A percentile compares a stretch with the other conserved stretches of the same genome.
Conservation (phyloP, 1,140 invertebrate genomes). For the Diorhabda elongata region DNA sequence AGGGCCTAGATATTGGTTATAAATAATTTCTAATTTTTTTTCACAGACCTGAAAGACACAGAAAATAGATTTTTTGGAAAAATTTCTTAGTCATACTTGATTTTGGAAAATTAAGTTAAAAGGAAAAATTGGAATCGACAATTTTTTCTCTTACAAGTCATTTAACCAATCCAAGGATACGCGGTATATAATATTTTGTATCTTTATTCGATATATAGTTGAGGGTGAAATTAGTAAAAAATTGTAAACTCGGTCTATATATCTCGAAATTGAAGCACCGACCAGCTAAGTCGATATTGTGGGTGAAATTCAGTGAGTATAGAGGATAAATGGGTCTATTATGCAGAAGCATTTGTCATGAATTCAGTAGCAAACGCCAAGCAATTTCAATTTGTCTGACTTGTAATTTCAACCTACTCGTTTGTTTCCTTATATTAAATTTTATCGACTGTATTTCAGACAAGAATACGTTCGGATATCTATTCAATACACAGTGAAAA, state of each 20-base stretch:
- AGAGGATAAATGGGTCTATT: slow-evolving; percentile 10
- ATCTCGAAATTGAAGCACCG: slow-evolving; percentile 6
- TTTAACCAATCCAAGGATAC: too few species aligned
- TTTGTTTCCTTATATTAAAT: slow-evolving; percentile 18
- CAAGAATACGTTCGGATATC: slow-evolving; percentile 10
- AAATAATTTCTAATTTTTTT: too few species aligned
- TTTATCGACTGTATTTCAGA: neutral
- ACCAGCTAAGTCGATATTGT: slow-evolving; percentile 2
- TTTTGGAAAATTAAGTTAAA: too few species aligned
- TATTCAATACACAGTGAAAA: slow-evolving; percentile 2
- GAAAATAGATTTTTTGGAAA: too few species aligned
- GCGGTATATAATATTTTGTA: too few species aligned
- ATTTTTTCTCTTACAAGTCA: too few species aligned
- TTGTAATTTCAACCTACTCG: slow-evolving; percentile 15
- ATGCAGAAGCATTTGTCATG: slow-evolving; percentile 13
- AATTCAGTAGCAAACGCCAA: slow-evolving; percentile 5
- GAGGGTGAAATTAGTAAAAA: too few species aligned
- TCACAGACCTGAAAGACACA: too few species aligned
- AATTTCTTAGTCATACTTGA: too few species aligned
- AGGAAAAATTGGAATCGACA: too few species aligned
- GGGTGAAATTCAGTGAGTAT: slow-evolving; percentile 3
- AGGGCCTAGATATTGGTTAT: too few species aligned
- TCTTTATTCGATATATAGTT: too few species aligned
- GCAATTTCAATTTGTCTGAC: slow-evolving; percentile 14
- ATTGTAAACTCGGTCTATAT: neutral